A percentile compares a stretch with the other conserved stretches of the same genome.
Evolutionary conservation across 1,140 invertebrate species (phyloP).

Genomic region (Pseudomyrmex flavicornis): DNA sequence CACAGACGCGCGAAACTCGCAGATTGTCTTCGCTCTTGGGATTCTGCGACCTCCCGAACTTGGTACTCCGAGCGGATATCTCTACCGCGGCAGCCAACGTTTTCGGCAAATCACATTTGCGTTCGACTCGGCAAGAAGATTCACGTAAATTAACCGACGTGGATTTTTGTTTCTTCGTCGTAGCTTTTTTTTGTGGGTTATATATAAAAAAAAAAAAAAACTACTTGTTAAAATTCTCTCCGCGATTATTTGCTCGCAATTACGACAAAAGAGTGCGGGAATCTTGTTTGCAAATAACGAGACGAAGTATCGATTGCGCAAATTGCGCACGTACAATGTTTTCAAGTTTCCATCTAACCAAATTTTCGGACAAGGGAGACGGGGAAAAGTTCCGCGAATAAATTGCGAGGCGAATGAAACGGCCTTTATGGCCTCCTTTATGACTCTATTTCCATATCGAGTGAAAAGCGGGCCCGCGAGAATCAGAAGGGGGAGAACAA

Average conservation of each 20-base stretch:
- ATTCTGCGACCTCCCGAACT: not conserved
- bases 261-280: too few species aligned
- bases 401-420: not conserved
- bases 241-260: too few species aligned
- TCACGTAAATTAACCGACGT: slow-evolving; percentile 20
- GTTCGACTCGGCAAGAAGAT: not conserved
- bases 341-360: not conserved
- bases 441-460: slow-evolving; percentile 44
- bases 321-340: too few species aligned
- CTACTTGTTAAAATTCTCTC: too few species aligned
- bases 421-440: slow-evolving; percentile 3
- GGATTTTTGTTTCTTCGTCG: not conserved
- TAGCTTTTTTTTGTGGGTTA: not conserved
- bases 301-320: not conserved
- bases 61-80: too few species aligned
- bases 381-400: not conserved
- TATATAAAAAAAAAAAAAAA: not conserved
- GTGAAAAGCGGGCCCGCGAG: not conserved
- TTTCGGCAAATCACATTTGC: slow-evolving; percentile 25
- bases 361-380: not conserved
- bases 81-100: not conserved
- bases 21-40: slow-evolving; percentile 2
- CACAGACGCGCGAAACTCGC: not conserved
- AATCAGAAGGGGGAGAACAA: not conserved
- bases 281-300: not conserved